Base-by-base conservation (phyloP, 2,888 invertebrate species). In the Elgonia sp. region DNA sequence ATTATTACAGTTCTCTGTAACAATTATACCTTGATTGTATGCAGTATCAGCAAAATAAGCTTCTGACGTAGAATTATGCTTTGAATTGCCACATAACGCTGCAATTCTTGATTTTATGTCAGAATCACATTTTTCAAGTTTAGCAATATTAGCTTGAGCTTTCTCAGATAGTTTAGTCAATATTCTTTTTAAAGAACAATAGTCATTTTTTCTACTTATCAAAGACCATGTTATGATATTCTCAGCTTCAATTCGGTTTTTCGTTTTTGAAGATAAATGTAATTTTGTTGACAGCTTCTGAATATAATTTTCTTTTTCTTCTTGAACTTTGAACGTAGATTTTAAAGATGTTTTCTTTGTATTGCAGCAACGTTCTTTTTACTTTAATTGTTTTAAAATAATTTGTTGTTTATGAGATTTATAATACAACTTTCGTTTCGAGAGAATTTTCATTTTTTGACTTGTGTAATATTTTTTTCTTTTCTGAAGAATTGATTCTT, bases 281-380 rank as follows among this genome's bases (percentile, higher is more conserved):
- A 67, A 20, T 21, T 67, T 67, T 62, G 29, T 62, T n/a, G 62
- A 62, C 29, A 62, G 62, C 21, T 62, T 62, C 7, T 37, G 29
- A 29, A 37, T 37, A 8, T 62, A 62, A 16, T 37, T 37, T 37
- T 62, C 62, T 37, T 16, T 37, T 37, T 37, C 16, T 29, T 62
- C 62, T 37, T n/a, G 29, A 2, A 62, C 9, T 29, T 62, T 62
- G 29, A 62, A 29, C 14, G 37, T 62, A 4, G 37, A 37, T 62
- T 62, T 62, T 10, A 62, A 46, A 2, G 46, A 46, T 46, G 2
- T 46, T 14, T 5, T 46, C 14, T 46, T 46, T 46, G 5, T 1
- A 46, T 14, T 46, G 7, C 46, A 12, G 7, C 1, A 46, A 46
- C 62, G 29, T 62, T 37, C 37, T 14, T 62, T 21, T 37, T 3